Base-by-base conservation (phyloP, 2,888 invertebrate genomes). In the Sarcophaga rosellei region DNA sequence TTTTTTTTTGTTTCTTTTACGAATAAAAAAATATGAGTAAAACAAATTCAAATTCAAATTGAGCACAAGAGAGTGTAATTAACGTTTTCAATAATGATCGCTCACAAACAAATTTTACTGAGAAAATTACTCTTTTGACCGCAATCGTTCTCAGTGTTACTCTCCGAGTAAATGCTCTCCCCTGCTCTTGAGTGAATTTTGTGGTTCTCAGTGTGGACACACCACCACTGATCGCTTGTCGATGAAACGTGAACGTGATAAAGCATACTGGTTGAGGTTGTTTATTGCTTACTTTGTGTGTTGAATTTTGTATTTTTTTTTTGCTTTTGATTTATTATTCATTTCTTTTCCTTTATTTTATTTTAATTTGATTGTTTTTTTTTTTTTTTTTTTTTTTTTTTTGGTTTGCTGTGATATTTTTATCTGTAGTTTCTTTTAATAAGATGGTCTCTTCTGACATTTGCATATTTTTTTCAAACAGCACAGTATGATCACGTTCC, bases 141-240 rank as follows among this genome's bases (percentile, higher is more conserved):
- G 15, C 66, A n/a, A 6, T 5, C 44, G n/a, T 53, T 3, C 82
- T 82, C 82, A 77, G 72, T 11, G 21, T 21, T 62, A 53, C 82
- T 82, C 82, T 25, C 35, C 10, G 21, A 21, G 57, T 61, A 25
- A 77, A 72, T 61, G 21, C n/a, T 3, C 8, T 21, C 3, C 1
- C 3, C 4, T 25, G 6, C 82, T 82, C 82, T 82, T 82, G 82
- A 82, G 81, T 65, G 57, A 45, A 17, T 74, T 68, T 81, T 17
- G 4, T 44, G 23, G 45, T 72, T 59, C 70, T 61, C 45, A n/a
- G n/a, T 82, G 72, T 72, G 47, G 23, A n/a, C 4, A 57, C 57
- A 61, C 15, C 17, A 10, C 15, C 17, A 17, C 17, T 12, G 47
- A 44, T 73, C 45, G 62, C 4, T 59, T 61, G 47, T 21, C 35